Conservation (phyloP, 2,797 vertebrate genomes). For the Betta splendens region DNA sequence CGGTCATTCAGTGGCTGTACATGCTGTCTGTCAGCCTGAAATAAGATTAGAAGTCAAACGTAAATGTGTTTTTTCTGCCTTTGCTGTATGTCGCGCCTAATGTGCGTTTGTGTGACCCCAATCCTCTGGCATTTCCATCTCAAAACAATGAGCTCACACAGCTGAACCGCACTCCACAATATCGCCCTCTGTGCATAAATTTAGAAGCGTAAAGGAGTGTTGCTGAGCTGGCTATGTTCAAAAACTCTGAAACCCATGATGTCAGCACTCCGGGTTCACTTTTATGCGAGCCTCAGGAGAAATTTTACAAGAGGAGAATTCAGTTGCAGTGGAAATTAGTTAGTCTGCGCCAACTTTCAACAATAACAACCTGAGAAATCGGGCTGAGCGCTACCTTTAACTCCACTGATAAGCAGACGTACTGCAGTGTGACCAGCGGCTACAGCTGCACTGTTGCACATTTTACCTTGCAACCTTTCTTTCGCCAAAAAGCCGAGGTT, state of each 20-base stretch:
- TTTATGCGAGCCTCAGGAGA: conserved; percentile 60
- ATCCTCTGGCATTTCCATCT: conserved; percentile 76
- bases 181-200: conserved; percentile 56
- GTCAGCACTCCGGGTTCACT: conserved; percentile 64
- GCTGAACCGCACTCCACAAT: conserved; percentile 69
- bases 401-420: not conserved
- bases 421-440: not conserved
- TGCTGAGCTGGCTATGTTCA: conserved; percentile 61
- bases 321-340: conserved; percentile 33
- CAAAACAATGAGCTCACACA: conserved; percentile 79
- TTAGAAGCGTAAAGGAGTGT: conserved; percentile 51
- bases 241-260: conserved; percentile 56
- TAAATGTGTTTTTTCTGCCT: conserved; percentile 30
- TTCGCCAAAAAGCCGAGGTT: conserved; percentile 29
- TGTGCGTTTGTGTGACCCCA: conserved; percentile 61
- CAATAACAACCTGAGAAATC: conserved; percentile 15
- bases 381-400: conserved; percentile 13
- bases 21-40: conserved; percentile 22
- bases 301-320: conserved; percentile 32
- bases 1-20: conserved; percentile 15
- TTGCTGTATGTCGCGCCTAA: conserved; percentile 27
- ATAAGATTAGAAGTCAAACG: too few species aligned
- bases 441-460: conserved; percentile 11
- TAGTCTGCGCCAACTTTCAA: conserved; percentile 19
- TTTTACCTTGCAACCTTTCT: conserved; percentile 39